phyloP scores from a whole-genome alignment of 2,888 invertebrate species.

The Agrochola lota region DNA sequence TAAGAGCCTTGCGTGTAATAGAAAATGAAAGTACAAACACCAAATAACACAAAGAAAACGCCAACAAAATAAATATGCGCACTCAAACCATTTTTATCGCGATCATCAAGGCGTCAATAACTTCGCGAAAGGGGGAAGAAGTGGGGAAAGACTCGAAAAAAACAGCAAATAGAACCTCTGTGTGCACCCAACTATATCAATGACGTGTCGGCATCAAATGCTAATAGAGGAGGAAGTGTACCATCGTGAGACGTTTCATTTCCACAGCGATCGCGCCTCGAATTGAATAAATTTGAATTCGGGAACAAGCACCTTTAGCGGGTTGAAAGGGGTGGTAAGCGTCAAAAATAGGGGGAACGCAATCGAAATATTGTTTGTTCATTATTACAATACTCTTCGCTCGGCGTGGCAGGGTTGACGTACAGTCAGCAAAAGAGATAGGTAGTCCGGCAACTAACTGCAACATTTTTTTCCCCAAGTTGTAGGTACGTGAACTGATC shows the following conservation, averaged over 20 bases:
- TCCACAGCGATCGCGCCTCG: conserved; percentile 81
- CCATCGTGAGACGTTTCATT: conserved; percentile 82
- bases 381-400: conserved; percentile 55
- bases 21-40: background rate
- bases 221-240: conserved; percentile 82
- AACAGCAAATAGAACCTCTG: conserved; percentile 60
- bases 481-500: background rate
- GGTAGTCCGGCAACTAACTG: background rate
- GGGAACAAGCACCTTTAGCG: conserved; percentile 68
- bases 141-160: conserved; percentile 41
- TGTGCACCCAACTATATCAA: conserved; percentile 71
- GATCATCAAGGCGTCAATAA: conserved; percentile 54
- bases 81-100: conserved; percentile 52
- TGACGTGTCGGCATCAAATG: conserved; percentile 76
- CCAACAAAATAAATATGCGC: conserved; percentile 33
- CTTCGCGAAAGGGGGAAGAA: conserved; percentile 35
- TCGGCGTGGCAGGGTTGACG: conserved; percentile 10
- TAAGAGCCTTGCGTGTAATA: background rate
- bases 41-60: conserved; percentile 1
- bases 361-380: conserved; percentile 64
- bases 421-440: conserved; percentile 20
- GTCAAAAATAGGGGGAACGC: conserved; percentile 62
- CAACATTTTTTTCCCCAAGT: background rate
- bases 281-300: conserved; percentile 90
- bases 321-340: conserved; percentile 54